Conservation (phyloP, 1,140 invertebrate species). For the Drosophila hydei region DNA sequence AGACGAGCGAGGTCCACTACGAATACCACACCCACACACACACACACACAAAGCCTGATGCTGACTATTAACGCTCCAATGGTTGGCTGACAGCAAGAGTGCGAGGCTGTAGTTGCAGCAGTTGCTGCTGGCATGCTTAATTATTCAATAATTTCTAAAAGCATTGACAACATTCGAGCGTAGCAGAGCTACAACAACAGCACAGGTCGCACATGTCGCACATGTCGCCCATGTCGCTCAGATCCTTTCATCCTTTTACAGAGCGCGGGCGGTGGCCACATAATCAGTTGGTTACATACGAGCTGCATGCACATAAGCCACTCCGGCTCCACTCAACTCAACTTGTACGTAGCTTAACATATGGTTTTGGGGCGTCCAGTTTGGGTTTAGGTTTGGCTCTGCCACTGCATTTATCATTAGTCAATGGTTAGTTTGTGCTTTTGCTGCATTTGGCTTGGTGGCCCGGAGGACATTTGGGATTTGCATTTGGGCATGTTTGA, state of each 20-base stretch:
- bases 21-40: not conserved
- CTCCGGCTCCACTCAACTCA: not conserved
- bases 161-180: constrained; percentile 70
- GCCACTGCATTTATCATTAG: constrained; percentile 76
- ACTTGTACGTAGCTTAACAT: not conserved
- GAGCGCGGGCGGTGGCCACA: constrained; percentile 19
- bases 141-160: constrained; percentile 83
- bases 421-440: constrained; percentile 67
- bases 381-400: constrained; percentile 21
- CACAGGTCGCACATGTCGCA: not conserved
- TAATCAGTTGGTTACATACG: constrained; percentile 76
- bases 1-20: not conserved
- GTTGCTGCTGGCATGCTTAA: constrained; percentile 56
- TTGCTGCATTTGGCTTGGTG: constrained; percentile 40
- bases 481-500: constrained; percentile 74
- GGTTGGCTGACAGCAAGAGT: constrained; percentile 3
- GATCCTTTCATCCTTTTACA: constrained; percentile 77
- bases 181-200: not conserved
- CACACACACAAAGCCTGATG: not conserved
- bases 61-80: constrained; percentile 51
- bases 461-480: constrained; percentile 42
- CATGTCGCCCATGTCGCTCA: constrained; percentile 27
- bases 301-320: constrained; percentile 19
- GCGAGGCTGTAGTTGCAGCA: not conserved
- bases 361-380: not conserved